phyloP scores from a whole-genome alignment of 1,140 invertebrate genomes.

The Bombus pascuorum region DNA sequence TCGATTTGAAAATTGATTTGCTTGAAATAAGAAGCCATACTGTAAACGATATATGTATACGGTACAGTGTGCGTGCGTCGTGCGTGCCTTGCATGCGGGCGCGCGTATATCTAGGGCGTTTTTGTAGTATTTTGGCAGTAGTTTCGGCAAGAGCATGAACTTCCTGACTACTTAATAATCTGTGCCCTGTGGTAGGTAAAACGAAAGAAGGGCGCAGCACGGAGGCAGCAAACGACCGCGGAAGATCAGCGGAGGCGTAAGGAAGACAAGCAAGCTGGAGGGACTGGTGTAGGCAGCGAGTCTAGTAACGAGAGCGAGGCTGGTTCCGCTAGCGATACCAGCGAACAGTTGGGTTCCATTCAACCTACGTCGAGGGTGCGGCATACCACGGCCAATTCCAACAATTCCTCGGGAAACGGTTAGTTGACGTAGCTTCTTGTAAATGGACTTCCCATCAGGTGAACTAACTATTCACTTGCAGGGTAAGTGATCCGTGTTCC shows the following conservation, averaged over 20 bases:
- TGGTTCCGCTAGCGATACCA: slow-evolving; percentile 79
- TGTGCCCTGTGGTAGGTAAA: slow-evolving; percentile 81
- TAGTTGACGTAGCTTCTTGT: slow-evolving; percentile 76
- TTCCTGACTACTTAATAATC: slow-evolving; percentile 80
- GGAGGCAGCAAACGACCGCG: slow-evolving; percentile 78
- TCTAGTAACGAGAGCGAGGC: slow-evolving; percentile 81
- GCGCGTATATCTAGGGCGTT: background rate
- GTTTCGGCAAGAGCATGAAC: slow-evolving; percentile 77
- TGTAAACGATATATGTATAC: background rate
- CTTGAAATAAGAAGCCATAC: background rate
- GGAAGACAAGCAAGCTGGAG: slow-evolving; percentile 77
- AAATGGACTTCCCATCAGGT: slow-evolving; percentile 68
- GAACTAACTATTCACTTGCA: slow-evolving; percentile 74
- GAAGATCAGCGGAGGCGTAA: slow-evolving; percentile 78
- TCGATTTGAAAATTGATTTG: background rate
- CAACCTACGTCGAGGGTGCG: slow-evolving; percentile 74
- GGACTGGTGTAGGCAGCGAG: slow-evolving; percentile 74
- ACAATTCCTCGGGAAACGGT: slow-evolving; percentile 81
- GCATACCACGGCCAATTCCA: slow-evolving; percentile 76
- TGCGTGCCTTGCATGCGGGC: background rate
- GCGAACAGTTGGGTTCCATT: slow-evolving; percentile 76
- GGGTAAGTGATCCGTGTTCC: slow-evolving; percentile 70
- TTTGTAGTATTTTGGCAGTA: slow-evolving; percentile 63
- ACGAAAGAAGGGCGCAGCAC: slow-evolving; percentile 81
- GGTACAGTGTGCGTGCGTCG: background rate